These are phyloP conservation scores for Mobula hypostoma DNA, from an alignment of 2,113 vertebrate species.

Conservation along the genomic window DNA sequence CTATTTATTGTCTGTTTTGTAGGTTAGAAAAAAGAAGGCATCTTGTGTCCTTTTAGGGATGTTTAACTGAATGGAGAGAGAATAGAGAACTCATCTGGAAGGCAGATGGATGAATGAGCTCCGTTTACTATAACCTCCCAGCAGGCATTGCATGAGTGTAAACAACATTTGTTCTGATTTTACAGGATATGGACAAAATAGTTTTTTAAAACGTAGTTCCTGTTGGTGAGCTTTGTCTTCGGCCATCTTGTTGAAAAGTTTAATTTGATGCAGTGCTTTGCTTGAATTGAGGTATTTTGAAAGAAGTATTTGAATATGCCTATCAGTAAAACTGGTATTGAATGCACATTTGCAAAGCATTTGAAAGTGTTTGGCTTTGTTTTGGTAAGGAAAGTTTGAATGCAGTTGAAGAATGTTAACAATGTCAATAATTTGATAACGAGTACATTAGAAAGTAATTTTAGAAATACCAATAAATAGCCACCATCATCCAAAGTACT, in stretches of 20 bases:
- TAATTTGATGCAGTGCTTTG: background rate
- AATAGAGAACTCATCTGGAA: constrained; percentile 24
- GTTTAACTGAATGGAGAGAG: background rate
- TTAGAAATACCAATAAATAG: background rate
- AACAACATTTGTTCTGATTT: constrained; percentile 12
- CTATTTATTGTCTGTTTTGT: background rate
- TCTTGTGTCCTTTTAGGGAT: background rate
- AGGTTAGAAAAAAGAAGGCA: background rate
- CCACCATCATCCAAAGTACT: background rate
- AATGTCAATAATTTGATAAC: background rate
- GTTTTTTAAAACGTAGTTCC: background rate
- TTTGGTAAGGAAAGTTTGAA: background rate
- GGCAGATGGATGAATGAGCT: constrained; percentile 28
- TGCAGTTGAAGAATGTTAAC: background rate
- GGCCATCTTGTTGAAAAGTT: background rate
- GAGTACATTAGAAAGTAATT: background rate
- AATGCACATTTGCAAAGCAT: background rate
- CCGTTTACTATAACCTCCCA: background rate
- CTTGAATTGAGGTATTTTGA: background rate
- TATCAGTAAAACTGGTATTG: background rate
- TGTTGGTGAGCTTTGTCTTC: background rate
- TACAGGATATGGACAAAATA: background rate
- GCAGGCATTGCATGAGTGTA: background rate
- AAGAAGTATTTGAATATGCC: background rate
- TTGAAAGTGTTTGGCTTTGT: background rate